A percentile compares a stretch with the other conserved stretches of the same genome.
Conservation (phyloP, 2,888 invertebrate genomes). For the Hypselothyrea guttata region DNA sequence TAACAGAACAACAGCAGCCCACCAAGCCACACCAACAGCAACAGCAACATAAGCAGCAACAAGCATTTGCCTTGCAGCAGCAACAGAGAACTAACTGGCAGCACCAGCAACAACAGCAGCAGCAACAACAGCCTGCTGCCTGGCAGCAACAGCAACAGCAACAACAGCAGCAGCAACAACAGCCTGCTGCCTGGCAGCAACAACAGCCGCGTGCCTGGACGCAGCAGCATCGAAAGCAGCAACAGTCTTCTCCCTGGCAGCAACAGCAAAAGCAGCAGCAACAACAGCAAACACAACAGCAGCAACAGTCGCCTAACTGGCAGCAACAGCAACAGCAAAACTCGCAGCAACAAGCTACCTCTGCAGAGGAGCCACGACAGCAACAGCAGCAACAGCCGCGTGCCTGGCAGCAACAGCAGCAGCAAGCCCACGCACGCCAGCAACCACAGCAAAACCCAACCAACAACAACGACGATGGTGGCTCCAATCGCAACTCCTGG, state of each 20-base stretch:
- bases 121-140: slow-evolving; percentile 6
- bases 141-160: neutral
- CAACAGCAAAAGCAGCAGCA: neutral
- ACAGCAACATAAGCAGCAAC: too few relatives aligned
- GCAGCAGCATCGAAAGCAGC: slow-evolving; percentile 2
- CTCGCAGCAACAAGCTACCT: neutral
- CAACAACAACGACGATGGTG: neutral
- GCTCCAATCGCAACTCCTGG: slow-evolving; percentile 49
- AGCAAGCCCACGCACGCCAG: neutral
- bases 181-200: slow-evolving; percentile 1
- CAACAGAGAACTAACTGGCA: neutral
- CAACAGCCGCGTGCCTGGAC: neutral
- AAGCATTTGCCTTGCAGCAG: too few relatives aligned
- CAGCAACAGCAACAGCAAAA: neutral
- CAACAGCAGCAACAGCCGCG: neutral
- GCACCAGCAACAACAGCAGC: neutral
- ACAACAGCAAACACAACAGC: neutral
- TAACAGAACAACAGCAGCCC: neutral
- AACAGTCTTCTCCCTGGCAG: neutral
- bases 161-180: neutral
- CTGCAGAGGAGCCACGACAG: neutral
- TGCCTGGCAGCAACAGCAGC: too few relatives aligned
- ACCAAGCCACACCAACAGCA: neutral
- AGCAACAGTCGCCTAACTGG: too few relatives aligned
- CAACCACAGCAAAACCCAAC: neutral